phyloP scores from a whole-genome alignment of 2,888 invertebrate species.

The Argyresthia goedartella region DNA sequence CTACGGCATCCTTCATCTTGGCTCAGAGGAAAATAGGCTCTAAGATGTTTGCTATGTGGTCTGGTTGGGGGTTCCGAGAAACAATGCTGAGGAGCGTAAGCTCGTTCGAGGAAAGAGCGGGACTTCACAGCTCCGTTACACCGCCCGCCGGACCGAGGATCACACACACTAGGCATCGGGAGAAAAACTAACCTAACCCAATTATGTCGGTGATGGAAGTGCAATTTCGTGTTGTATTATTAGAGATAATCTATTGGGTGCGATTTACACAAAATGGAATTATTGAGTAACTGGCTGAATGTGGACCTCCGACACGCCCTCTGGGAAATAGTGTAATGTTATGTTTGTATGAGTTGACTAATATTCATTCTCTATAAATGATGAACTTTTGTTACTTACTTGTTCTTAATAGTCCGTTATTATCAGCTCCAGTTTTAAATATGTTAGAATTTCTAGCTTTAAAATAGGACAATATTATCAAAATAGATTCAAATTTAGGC shows the following conservation, averaged over 20 bases:
- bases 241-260: constrained; percentile 43
- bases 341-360: no score
- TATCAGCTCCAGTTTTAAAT: no score
- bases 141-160: constrained; percentile 22
- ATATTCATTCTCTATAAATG: no score
- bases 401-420: no score
- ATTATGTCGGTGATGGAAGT: constrained; percentile 54
- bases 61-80: constrained; percentile 55
- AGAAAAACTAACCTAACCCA: constrained; percentile 43
- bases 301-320: no score
- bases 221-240: constrained; percentile 36
- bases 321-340: no score
- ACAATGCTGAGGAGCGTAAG: constrained; percentile 38
- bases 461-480: no score
- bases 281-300: background rate
- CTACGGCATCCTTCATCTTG: background rate
- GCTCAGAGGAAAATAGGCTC: constrained; percentile 36
- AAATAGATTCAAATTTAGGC: no score
- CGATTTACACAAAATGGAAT: background rate
- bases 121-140: constrained; percentile 48
- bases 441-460: no score
- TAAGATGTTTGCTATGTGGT: constrained; percentile 44
- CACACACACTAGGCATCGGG: constrained; percentile 52
- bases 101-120: constrained; percentile 61
- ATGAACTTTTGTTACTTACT: no score